phyloP scores from a whole-genome alignment of 1,140 invertebrate genomes.

The Chymomyza costata region DNA sequence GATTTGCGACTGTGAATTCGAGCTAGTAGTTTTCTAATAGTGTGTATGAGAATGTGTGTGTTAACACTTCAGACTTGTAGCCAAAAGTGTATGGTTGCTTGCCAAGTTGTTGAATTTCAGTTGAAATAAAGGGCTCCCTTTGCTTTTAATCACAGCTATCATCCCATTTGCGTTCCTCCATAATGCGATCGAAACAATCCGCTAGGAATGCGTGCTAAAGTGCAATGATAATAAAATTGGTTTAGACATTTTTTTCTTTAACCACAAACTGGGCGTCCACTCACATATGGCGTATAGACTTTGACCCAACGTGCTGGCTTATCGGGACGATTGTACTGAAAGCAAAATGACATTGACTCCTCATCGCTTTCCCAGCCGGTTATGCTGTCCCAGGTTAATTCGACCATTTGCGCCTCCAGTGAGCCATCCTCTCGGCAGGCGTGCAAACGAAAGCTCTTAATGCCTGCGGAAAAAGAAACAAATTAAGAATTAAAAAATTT shows the following conservation, averaged over 20 bases:
- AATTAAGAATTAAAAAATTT: background rate
- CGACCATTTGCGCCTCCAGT: slow-evolving; percentile 89
- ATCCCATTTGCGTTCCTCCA: slow-evolving; percentile 90
- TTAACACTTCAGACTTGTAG: slow-evolving; percentile 22
- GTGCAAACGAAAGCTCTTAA: slow-evolving; percentile 86
- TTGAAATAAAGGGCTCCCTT: slow-evolving; percentile 14
- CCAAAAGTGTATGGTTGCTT: slow-evolving; percentile 12
- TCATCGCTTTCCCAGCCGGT: slow-evolving; percentile 92
- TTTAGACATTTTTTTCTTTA: slow-evolving; percentile 2
- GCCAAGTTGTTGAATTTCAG: slow-evolving; percentile 18
- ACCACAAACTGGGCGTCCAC: slow-evolving; percentile 76
- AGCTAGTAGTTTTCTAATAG: background rate
- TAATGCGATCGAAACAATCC: slow-evolving; percentile 95
- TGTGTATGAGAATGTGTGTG: slow-evolving; percentile 8
- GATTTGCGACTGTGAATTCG: too few species aligned
- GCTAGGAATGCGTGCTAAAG: slow-evolving; percentile 91
- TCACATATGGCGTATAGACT: slow-evolving; percentile 94
- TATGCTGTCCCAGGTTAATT: slow-evolving; percentile 89
- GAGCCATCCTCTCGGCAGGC: slow-evolving; percentile 92
- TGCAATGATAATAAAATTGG: slow-evolving; percentile 1
- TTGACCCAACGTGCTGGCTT: slow-evolving; percentile 90
- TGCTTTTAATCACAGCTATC: slow-evolving; percentile 82
- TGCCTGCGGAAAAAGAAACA: slow-evolving; percentile 69
- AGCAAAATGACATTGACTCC: slow-evolving; percentile 91
- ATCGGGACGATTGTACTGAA: slow-evolving; percentile 88